Base-by-base conservation (phyloP, 2,113 vertebrate genomes). In the Rafetus swinhoei region DNA sequence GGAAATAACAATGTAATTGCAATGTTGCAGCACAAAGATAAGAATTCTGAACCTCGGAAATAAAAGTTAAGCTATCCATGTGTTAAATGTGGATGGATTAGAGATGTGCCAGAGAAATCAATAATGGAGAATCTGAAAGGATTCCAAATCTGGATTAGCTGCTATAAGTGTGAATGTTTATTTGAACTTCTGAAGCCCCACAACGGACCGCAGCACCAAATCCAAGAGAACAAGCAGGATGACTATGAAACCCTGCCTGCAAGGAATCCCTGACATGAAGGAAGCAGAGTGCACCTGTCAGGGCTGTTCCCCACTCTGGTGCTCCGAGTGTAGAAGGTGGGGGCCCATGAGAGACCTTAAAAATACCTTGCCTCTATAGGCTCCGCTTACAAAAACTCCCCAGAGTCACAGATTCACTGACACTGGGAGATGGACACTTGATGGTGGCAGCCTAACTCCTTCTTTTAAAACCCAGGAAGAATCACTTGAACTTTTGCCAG, bases 1-100 rank as follows among this genome's bases (percentile, higher is more conserved):
- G 72, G 84, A 94, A 94, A 89, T 87, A 92, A 82, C 79, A 96
- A 93, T 86, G 52, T 80, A 89, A 84, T 77, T 90, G 82, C 65
- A 93, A 82, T 59, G 52, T 87, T 89, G 85, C 39, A 4, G 54
- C 86, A 59, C 62, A 88, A 92, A 91, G 81, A 62, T 52, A 90
- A 94, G 79, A 74, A 92, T 84, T 94, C 84, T 84, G 87, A 55
- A 89, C 25, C 6, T 80, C 13, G 8, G 35, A 94, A 92, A 85
- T n/a, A 90, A 72, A 12, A 77, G 25, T 62, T 79, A 3, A 35
- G 0, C 0, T 56, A 54, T 39, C 55, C 82, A 35, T 6, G 11
- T 82, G 29, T 81, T 76, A 84, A 56, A 65, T 4, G 0, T 35
- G 54, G 79, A 11, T 52, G n/a, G 80, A 92, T 89, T 87, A 79